Evolutionary conservation across 2,797 vertebrate species (phyloP).

Genomic region (Oryzias dopingdopingensis): DNA sequence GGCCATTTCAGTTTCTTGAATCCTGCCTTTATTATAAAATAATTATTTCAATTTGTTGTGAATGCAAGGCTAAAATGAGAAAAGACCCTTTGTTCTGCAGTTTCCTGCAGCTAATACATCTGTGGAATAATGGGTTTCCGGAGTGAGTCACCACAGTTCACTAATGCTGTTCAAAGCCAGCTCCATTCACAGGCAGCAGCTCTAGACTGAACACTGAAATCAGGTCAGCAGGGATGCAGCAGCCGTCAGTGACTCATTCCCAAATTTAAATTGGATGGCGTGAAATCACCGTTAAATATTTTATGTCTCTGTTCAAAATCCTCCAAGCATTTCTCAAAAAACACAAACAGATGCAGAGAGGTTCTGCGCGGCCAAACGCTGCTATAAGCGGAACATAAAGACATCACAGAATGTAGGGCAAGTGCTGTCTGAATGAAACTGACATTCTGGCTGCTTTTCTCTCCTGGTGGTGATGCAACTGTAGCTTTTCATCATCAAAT

Average conservation of each 20-base stretch:
- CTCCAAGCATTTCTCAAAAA: too few relatives aligned
- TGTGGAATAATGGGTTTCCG: neutral
- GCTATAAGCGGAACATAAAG: too few relatives aligned
- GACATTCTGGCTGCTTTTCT: too few relatives aligned
- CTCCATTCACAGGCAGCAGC: neutral
- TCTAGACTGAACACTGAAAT: slow-evolving; percentile 2
- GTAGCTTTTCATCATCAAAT: neutral
- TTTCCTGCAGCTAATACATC: neutral
- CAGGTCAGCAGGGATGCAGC: slow-evolving; percentile 1
- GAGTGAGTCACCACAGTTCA: neutral
- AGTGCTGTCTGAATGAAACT: too few relatives aligned
- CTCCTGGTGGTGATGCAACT: too few relatives aligned
- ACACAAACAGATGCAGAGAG: too few relatives aligned
- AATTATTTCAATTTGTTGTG: neutral
- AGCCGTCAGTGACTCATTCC: slow-evolving; percentile 1
- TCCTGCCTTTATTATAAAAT: neutral
- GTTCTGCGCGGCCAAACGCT: too few relatives aligned
- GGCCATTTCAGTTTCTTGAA: neutral
- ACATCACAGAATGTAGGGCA: too few relatives aligned
- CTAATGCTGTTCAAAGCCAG: neutral
- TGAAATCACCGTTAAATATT: neutral
- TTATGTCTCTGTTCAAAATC: too few relatives aligned
- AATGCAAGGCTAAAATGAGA: neutral
- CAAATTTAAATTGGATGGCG: neutral
- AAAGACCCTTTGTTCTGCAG: neutral